Conservation (phyloP, 2,113 vertebrate species). For the Macrotis lagotis region DNA sequence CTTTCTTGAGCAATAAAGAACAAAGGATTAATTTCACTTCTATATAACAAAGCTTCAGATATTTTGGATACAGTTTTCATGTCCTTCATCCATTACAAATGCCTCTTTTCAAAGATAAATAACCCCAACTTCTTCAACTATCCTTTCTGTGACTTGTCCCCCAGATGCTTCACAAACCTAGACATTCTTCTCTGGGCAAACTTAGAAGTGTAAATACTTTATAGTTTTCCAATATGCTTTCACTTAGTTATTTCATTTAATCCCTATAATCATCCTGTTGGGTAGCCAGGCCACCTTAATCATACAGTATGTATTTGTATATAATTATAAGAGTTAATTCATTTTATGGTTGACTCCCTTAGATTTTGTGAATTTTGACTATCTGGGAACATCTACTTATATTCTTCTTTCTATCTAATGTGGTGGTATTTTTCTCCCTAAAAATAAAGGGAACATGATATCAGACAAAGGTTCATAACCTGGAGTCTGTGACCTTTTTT, state of each 20-base stretch:
- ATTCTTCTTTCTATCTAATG: neutral
- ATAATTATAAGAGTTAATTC: neutral
- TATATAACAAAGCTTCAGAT: too few species aligned
- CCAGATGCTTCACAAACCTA: neutral
- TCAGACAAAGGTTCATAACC: neutral
- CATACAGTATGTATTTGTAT: neutral
- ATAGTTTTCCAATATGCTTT: neutral
- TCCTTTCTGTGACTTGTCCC: neutral
- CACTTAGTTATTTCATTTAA: neutral
- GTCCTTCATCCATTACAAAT: neutral
- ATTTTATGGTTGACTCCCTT: neutral
- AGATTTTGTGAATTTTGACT: neutral
- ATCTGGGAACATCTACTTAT: neutral
- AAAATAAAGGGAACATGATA: neutral
- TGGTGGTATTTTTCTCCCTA: neutral
- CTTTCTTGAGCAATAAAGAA: too few species aligned
- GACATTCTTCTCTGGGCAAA: neutral
- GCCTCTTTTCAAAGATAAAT: neutral
- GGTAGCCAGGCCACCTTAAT: neutral
- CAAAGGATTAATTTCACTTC: neutral
- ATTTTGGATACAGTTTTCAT: neutral
- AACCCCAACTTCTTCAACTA: neutral
- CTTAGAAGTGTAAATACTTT: neutral
- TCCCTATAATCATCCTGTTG: neutral
- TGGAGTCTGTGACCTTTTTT: neutral